phyloP scores from a whole-genome alignment of 2,113 vertebrate species.

The Labrus mixtus region DNA sequence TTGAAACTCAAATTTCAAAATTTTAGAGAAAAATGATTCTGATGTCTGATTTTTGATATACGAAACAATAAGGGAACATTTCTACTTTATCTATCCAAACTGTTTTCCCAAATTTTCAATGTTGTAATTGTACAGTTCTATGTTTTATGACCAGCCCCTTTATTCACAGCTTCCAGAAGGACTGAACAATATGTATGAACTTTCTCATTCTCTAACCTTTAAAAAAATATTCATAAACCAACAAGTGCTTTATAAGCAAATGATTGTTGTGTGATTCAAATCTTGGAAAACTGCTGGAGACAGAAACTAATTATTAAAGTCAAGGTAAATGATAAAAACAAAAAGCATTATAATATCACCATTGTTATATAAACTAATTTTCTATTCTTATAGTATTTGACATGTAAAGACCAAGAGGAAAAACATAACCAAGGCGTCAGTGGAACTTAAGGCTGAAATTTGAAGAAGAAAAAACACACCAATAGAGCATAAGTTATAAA shows the following conservation, averaged over 20 bases:
- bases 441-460: conserved; percentile 51
- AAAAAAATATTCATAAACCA: background rate
- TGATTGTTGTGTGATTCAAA: background rate
- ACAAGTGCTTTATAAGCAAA: conserved; percentile 9
- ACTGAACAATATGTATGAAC: background rate
- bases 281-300: conserved; percentile 10
- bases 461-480: conserved; percentile 1
- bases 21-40: background rate
- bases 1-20: background rate
- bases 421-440: background rate
- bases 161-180: background rate
- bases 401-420: conserved; percentile 19
- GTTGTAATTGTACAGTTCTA: too few relatives aligned
- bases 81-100: too few relatives aligned
- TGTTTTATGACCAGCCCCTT: too few relatives aligned
- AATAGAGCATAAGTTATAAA: conserved; percentile 17
- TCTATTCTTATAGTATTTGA: conserved; percentile 9
- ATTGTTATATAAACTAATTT: conserved; percentile 14
- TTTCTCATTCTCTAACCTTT: too few relatives aligned
- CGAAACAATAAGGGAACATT: background rate
- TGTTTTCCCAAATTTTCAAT: too few relatives aligned
- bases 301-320: conserved; percentile 10
- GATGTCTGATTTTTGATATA: background rate
- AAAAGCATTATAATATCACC: conserved; percentile 1
- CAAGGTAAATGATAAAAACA: conserved; percentile 4